These are phyloP conservation scores for Mus spicilegus DNA, from an alignment of 2,113 vertebrate species.

Conservation along the genomic window DNA sequence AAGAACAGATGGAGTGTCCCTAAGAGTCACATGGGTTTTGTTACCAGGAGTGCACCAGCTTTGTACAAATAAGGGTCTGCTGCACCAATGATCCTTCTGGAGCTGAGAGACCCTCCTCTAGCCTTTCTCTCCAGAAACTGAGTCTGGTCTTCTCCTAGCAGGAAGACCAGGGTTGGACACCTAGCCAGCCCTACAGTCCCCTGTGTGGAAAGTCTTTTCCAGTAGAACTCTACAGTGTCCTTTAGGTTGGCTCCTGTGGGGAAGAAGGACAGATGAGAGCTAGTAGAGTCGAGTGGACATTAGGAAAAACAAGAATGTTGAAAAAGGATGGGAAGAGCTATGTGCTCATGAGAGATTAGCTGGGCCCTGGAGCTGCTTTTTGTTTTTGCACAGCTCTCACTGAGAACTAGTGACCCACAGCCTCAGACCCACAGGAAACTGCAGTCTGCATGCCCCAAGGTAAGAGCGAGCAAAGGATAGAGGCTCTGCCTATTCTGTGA, in stretches of 20 bases:
- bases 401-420: background rate
- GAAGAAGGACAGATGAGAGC: background rate
- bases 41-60: background rate
- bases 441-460: background rate
- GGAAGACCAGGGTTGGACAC: background rate
- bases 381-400: background rate
- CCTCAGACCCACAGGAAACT: background rate
- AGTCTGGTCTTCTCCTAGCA: background rate
- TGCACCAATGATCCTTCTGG: background rate
- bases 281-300: background rate
- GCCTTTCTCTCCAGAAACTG: background rate
- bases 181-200: background rate
- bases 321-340: background rate
- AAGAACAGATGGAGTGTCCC: background rate
- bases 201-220: background rate
- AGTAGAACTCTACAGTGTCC: background rate
- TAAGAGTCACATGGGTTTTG: background rate
- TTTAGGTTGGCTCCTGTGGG: background rate
- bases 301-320: background rate
- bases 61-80: background rate
- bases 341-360: background rate
- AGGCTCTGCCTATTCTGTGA: background rate
- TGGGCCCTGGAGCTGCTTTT: background rate
- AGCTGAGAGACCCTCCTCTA: background rate
- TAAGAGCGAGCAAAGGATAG: background rate